Evolutionary conservation across 2,888 invertebrate genomes (phyloP).

Genomic region (Netelia inedita): DNA sequence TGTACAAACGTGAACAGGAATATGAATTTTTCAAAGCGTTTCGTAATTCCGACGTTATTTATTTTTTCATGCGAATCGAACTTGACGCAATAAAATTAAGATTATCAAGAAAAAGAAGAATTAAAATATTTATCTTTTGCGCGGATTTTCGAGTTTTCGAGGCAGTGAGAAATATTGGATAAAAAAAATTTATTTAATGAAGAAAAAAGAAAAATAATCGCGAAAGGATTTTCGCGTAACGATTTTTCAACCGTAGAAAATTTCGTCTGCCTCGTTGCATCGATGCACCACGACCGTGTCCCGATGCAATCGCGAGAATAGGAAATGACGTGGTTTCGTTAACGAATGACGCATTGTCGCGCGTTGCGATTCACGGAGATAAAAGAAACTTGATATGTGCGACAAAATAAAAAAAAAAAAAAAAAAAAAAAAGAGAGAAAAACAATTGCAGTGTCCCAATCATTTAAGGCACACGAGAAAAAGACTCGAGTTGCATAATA

Average conservation of each 20-base stretch:
- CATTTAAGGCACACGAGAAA: constrained; percentile 32
- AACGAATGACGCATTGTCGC: constrained; percentile 50
- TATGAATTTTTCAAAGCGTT: no score
- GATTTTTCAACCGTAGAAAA: neutral
- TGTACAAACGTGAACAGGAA: no score
- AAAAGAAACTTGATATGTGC: constrained; percentile 41
- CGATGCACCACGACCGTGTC: constrained; percentile 63
- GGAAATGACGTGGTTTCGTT: constrained; percentile 79
- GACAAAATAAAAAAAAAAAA: neutral
- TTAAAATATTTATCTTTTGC: no score
- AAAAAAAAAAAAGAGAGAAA: constrained; percentile 12
- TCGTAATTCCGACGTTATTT: no score
- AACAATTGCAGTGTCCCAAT: constrained; percentile 52
- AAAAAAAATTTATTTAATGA: no score
- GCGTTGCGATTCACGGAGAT: constrained; percentile 39
- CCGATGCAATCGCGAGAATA: constrained; percentile 76
- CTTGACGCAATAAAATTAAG: no score
- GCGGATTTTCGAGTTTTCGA: no score
- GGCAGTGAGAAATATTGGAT: no score
- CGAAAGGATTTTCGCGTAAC: neutral
- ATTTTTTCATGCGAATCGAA: no score
- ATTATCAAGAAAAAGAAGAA: no score
- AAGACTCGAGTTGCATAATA: constrained; percentile 5
- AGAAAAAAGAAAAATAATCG: no score
- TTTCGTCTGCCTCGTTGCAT: constrained; percentile 14